Evolutionary conservation across 2,797 vertebrate species (phyloP).

Genomic region (Anolis apletophallus): DNA sequence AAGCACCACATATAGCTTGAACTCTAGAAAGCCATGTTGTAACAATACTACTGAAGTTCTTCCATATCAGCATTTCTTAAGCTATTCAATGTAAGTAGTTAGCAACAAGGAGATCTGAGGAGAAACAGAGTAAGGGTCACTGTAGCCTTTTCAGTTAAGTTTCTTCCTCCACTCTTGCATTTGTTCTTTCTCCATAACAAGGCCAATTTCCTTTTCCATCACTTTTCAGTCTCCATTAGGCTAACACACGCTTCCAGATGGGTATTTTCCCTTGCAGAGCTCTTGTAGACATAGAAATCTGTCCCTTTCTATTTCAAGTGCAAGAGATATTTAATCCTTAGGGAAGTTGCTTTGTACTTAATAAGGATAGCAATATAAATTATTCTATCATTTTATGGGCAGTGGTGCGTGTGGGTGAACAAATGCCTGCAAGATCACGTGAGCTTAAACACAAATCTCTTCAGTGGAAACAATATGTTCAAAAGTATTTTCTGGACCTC

Average conservation of each 20-base stretch:
- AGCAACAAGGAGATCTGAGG: constrained; percentile 15
- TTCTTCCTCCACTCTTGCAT: background rate
- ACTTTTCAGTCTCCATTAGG: constrained; percentile 21
- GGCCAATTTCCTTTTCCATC: background rate
- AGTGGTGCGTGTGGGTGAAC: constrained; percentile 40
- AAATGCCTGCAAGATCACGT: constrained; percentile 23
- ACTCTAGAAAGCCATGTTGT: background rate
- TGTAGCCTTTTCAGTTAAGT: background rate
- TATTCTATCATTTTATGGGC: constrained; percentile 37
- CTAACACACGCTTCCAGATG: constrained; percentile 29
- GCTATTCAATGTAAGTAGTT: background rate
- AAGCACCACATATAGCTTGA: background rate
- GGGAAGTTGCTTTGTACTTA: constrained; percentile 7
- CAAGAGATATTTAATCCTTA: constrained; percentile 43
- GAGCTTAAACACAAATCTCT: constrained; percentile 49
- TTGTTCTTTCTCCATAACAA: constrained; percentile 6
- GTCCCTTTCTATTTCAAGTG: constrained; percentile 49
- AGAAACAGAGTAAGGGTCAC: background rate
- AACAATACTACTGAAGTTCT: background rate
- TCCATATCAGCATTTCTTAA: background rate
- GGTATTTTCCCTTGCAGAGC: constrained; percentile 13
- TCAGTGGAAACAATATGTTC: constrained; percentile 5
- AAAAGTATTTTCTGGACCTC: constrained; percentile 47
- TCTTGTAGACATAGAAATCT: constrained; percentile 33
- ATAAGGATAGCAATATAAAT: constrained; percentile 38